Evolutionary conservation across 2,888 invertebrate species (phyloP), one percentile per base, ranked within the genome.

Genomic region (Tinea trinotella): DNA sequence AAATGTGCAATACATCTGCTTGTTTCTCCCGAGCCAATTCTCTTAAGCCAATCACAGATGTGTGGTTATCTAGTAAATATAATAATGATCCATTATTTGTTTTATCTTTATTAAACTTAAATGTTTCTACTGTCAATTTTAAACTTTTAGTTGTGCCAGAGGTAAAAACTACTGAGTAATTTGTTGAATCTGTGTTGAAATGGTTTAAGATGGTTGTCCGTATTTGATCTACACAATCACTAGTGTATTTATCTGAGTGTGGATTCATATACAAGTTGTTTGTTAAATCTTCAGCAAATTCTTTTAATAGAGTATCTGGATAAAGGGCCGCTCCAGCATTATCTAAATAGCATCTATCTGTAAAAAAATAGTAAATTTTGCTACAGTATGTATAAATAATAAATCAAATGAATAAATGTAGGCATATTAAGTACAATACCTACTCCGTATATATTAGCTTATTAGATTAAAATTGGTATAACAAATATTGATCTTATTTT

Each of bases 11-110:
- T 13, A 90, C 71, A 54, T 88, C 74, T 10, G 86, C 86, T 57
- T 88, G 87, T 60, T 77, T 87, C n/a, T 78, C 74, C 57, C 73
- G 64, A 1, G 93, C 92, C 54, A 93, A 68, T 72, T 93, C 94
- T 68, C 98, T 87, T 90, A 98, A 92, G 9, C 99, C 98, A 57
- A 98, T 84, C 0, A 97, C 96, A 1, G 98, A 98, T 0, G 98
- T 98, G 71, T 99, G 99, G 70, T 95, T 98, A 72, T 98, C 97
- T 68, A 92, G 89, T 54, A 94, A 84, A 71, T 97, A 96, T 6
- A 90, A 89, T 69, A 96, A 95, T 53, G 88, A 82, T 1, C 95
- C 94, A 54, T 56, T 56, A 56, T 61, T 59, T 52, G 69, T 67
- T 20, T 54, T 17, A 44, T 72, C 64, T 30, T 55, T 58, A 44